Evolutionary conservation across 2,113 vertebrate species (phyloP).

Genomic region (Maccullochella peelii): DNA sequence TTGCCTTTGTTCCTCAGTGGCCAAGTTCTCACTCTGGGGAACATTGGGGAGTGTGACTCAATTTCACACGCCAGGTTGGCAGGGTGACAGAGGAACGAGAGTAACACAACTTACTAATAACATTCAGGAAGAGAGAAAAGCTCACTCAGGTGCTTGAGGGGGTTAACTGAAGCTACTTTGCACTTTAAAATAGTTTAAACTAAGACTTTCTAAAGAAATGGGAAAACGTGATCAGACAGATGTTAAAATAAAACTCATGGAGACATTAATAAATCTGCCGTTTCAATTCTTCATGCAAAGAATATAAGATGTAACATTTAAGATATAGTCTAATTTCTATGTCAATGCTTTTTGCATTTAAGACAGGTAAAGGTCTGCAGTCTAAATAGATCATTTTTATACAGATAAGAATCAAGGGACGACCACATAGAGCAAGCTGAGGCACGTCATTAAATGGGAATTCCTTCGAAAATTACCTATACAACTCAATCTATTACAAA

Average conservation of each 20-base stretch:
- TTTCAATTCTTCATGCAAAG: not conserved
- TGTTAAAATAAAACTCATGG: conserved; percentile 17
- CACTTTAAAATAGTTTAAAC: conserved; percentile 52
- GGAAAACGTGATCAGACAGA: not conserved
- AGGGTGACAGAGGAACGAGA: conserved; percentile 77
- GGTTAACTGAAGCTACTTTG: conserved; percentile 54
- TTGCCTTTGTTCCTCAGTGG: conserved; percentile 85
- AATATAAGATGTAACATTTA: not conserved
- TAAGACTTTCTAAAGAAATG: conserved; percentile 6
- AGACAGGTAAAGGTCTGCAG: conserved; percentile 9
- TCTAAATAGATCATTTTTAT: not conserved
- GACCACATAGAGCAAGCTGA: conserved; percentile 8
- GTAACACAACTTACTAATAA: conserved; percentile 80
- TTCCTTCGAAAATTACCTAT: conserved; percentile 8
- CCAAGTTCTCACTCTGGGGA: conserved; percentile 82
- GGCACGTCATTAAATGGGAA: not conserved
- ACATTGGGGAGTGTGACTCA: conserved; percentile 82
- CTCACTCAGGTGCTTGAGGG: conserved; percentile 52
- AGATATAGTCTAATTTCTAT: not conserved
- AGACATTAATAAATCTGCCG: not conserved
- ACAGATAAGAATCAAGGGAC: not conserved
- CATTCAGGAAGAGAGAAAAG: conserved; percentile 71
- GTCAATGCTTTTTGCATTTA: conserved; percentile 1
- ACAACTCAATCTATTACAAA: not conserved
- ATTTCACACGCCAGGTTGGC: conserved; percentile 81